A percentile compares a stretch with the other conserved stretches of the same genome.
phyloP scores from a whole-genome alignment of 2,113 vertebrate genomes.

The Oceanodroma tethys region DNA sequence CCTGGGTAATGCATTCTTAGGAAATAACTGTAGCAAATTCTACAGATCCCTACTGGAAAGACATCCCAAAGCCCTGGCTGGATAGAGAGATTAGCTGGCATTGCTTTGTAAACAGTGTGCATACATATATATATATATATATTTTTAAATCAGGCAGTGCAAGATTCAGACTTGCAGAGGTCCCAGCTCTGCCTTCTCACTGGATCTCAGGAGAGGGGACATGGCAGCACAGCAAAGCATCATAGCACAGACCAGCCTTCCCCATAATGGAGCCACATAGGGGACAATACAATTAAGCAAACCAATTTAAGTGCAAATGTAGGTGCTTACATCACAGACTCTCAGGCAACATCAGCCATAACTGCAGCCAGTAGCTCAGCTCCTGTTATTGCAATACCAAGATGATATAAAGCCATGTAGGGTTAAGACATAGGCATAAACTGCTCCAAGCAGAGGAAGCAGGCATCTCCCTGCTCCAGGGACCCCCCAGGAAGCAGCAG shows the following conservation, averaged over 20 bases:
- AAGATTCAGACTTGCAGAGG: not conserved
- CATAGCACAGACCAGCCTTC: not conserved
- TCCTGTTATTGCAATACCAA: not conserved
- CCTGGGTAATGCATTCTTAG: not conserved
- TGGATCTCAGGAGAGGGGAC: not conserved
- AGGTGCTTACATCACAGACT: not conserved
- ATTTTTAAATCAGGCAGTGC: not conserved
- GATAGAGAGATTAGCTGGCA: constrained; percentile 9
- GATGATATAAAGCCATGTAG: not conserved
- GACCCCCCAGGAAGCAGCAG: not conserved
- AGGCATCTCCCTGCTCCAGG: not conserved
- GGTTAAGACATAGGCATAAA: not conserved
- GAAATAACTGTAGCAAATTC: constrained; percentile 4
- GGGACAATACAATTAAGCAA: not conserved
- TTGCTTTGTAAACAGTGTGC: not conserved
- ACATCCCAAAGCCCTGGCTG: constrained; percentile 4
- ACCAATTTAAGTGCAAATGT: not conserved
- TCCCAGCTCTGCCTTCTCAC: not conserved
- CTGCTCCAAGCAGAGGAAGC: not conserved
- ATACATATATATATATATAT: not conserved
- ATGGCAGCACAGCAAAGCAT: not conserved
- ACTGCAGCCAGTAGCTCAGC: not conserved
- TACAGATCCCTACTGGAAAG: constrained; percentile 41
- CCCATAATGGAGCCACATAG: not conserved
- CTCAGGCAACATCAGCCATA: not conserved